phyloP scores from a whole-genome alignment of 2,113 vertebrate genomes.

The Trinectes maculatus region DNA sequence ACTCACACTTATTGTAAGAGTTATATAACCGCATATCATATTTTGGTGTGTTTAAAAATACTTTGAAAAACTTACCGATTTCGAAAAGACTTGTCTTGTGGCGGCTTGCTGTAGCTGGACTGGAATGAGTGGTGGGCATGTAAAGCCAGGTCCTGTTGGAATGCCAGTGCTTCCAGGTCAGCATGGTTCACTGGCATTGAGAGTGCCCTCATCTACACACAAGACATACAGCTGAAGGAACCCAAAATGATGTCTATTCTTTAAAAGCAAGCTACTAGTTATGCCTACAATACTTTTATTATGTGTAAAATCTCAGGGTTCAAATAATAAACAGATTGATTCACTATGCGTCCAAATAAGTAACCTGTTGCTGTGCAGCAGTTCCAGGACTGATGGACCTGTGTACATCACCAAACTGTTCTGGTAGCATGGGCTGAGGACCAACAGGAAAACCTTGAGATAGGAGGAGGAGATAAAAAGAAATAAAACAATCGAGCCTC shows the following conservation, averaged over 20 bases:
- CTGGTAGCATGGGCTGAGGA: conserved; percentile 86
- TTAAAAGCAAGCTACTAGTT: no score
- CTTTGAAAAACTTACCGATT: conserved; percentile 82
- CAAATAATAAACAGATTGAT: background rate
- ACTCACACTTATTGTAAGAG: no score
- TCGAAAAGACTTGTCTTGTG: conserved; percentile 89
- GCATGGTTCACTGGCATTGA: conserved; percentile 87
- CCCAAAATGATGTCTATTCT: background rate
- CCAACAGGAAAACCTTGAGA: conserved; percentile 86
- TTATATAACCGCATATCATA: no score
- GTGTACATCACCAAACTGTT: conserved; percentile 88
- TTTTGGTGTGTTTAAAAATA: no score
- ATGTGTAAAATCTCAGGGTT: background rate
- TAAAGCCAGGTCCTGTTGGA: conserved; percentile 90
- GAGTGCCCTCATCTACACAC: conserved; percentile 84
- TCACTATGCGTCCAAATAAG: background rate
- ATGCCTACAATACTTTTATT: no score
- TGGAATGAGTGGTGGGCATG: conserved; percentile 88
- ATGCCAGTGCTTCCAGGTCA: conserved; percentile 87
- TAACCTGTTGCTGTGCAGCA: conserved; percentile 75
- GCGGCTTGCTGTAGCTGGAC: conserved; percentile 86
- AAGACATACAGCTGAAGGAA: background rate
- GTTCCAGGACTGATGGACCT: conserved; percentile 88
- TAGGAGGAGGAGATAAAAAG: background rate
- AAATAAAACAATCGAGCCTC: background rate